Percentiles rank a stretch among this genome's conserved stretches.
phyloP scores from a whole-genome alignment of 2,888 invertebrate species.

The Apamea monoglypha region DNA sequence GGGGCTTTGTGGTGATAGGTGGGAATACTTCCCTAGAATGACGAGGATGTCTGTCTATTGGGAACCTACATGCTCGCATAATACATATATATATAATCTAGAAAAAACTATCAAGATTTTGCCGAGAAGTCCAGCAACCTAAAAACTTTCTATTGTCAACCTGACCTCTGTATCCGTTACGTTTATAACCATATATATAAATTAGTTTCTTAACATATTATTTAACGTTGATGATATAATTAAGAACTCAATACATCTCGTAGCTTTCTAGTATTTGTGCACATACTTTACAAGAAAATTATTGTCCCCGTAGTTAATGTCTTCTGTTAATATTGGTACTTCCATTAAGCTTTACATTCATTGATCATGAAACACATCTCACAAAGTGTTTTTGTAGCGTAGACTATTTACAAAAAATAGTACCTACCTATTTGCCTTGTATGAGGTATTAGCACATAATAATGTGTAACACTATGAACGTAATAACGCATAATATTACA shows the following conservation, averaged over 20 bases:
- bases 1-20: too few species aligned
- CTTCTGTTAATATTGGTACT: neutral
- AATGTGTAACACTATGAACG: neutral
- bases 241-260: neutral
- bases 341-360: neutral
- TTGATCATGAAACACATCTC: neutral
- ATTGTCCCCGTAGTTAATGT: neutral
- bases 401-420: slow-evolving; percentile 8
- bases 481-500: neutral
- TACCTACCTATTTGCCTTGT: neutral
- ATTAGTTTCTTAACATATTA: slow-evolving; percentile 35
- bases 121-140: slow-evolving; percentile 9
- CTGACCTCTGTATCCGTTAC: slow-evolving; percentile 11
- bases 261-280: slow-evolving; percentile 2
- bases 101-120: slow-evolving; percentile 3
- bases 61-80: neutral
- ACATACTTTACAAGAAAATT: neutral
- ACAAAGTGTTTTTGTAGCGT: neutral
- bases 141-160: slow-evolving; percentile 18
- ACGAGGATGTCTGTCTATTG: neutral
- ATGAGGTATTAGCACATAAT: neutral
- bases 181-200: slow-evolving; percentile 19
- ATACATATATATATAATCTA: neutral
- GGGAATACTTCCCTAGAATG: neutral
- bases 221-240: slow-evolving; percentile 19